Evolutionary conservation across 2,113 vertebrate genomes (phyloP), one percentile per base, ranked within the genome.

Genomic region (Lethenteron reissneri): DNA sequence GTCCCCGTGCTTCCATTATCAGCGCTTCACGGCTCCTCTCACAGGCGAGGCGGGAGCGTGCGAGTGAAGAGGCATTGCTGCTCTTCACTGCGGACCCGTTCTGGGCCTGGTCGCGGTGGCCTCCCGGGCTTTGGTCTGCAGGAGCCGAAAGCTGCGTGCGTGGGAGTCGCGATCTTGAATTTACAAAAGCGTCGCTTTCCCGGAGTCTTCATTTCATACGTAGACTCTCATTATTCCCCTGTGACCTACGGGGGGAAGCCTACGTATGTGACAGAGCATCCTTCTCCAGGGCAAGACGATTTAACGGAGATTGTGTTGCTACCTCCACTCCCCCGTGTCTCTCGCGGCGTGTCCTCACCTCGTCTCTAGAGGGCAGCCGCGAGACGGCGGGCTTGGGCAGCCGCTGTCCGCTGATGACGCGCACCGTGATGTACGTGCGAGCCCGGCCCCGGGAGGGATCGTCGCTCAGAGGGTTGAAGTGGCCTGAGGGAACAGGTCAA

Each of bases 401-500:
- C 74, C 96, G 94, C 73, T 99, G 94, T 17, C 94, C 94, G 73
- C 94, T 99, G 80, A 97, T 95, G 79, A 99, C 84, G 82, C 97
- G 97, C 74, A 99, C 83, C 71, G 92, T 81, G 57, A 99, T 83
- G 76, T 99, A 91, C 76, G 96, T 99, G 80, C 97, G 97, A 72
- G 91, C 89, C 75, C 84, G 85, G 11, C 90, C 91, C 78, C 90
- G 94, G 76, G 96, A 85, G 2, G 92, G 91, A 71, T 99, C 91
- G 71, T 85, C 84, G 76, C 85, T 84, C 76, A 88, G 89, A 70
- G 89, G 90, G 77, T 89, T 96, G 79, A 97, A 95, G 2, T 87
- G 85, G 74, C 90, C 94, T 99, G 72, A 75, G 77, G 68, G 12
- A 41, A 56, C 17, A 71, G 56, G 15, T 17, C 76, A 77, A 70